Base-by-base conservation (phyloP, 2,797 vertebrate species). In the Numenius phaeopus region DNA sequence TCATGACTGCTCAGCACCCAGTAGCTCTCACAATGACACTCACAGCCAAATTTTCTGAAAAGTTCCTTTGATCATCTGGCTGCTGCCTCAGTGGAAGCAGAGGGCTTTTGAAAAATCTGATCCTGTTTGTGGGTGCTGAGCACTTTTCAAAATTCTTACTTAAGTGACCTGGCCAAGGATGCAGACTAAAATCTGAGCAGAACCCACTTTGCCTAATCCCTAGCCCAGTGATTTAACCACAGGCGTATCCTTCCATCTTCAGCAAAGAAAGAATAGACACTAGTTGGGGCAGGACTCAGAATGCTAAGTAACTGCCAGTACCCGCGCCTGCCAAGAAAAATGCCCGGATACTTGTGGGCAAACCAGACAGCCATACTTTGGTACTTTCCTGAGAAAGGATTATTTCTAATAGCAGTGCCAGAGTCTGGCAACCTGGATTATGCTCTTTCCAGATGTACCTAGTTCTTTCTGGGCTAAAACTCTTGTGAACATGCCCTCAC, bases 371-470 rank as follows among this genome's bases (percentile, higher is more conserved):
- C 65, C 92, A 67, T 79, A 90, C 64, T 94, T 93, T 72, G 85
- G 91, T 91, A 84, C 82, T 96, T 94, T 81, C 55, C 85, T 61
- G 80, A 93, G 87, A 94, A 94, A 71, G 40, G 76, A 95, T 92
- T 95, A 86, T 72, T 94, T 81, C 87, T 94, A 66, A 16, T 83
- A 88, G 62, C 42, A 34, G 47, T 73, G 91, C 84, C 94, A 95
- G 91, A 55, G 57, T 83, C 82, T 96, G 95, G 94, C 89, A 95
- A 94, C 83, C 59, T 50, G 46, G 14, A 71, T 94, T 88, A 97
- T 90, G 83, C 58, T 94, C 85, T 97, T 97, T 94, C 82, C 95
- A 94, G 91, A 91, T 95, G 88, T 82, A 92, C 85, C 75, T 95
- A 47, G 81, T 96, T 72, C 75, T 90, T 96, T 94, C 93, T 95